phyloP scores from a whole-genome alignment of 2,113 vertebrate species.

The Nannobrachium achirus region DNA sequence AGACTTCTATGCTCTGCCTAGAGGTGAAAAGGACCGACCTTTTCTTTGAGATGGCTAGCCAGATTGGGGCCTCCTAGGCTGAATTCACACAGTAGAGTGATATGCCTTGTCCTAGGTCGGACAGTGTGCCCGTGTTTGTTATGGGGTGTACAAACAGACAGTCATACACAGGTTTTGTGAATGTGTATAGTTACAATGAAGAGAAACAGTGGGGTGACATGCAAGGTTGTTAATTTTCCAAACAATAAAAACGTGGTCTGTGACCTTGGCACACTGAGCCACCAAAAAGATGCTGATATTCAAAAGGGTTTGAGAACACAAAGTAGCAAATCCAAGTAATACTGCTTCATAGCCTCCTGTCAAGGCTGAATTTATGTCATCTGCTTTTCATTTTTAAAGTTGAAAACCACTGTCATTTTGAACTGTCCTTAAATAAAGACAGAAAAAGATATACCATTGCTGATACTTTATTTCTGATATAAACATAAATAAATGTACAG shows the following conservation, averaged over 20 bases:
- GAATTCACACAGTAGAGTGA: too few species aligned
- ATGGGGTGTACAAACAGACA: too few species aligned
- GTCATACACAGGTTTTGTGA: too few species aligned
- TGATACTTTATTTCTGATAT: neutral
- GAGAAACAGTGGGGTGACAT: neutral
- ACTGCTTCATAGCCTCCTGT: conserved; percentile 32
- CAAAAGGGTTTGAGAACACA: conserved; percentile 6
- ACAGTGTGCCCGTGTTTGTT: too few species aligned
- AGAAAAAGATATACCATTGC: neutral
- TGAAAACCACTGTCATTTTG: conserved; percentile 20
- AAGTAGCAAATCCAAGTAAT: conserved; percentile 16
- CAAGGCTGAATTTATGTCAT: conserved; percentile 46
- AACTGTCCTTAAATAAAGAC: conserved; percentile 3
- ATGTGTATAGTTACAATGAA: conserved; percentile 4
- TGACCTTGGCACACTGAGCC: neutral
- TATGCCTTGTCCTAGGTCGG: too few species aligned
- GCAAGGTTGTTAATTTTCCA: neutral
- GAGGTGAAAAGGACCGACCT: too few species aligned
- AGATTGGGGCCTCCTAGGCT: too few species aligned
- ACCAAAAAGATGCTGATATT: conserved; percentile 10
- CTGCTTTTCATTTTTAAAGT: conserved; percentile 48
- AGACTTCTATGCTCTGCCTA: too few species aligned
- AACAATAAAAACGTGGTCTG: neutral
- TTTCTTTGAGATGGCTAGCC: too few species aligned
- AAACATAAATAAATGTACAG: too few species aligned